Conservation (phyloP, 2,888 invertebrate species). For the Stegana nigrithorax region DNA sequence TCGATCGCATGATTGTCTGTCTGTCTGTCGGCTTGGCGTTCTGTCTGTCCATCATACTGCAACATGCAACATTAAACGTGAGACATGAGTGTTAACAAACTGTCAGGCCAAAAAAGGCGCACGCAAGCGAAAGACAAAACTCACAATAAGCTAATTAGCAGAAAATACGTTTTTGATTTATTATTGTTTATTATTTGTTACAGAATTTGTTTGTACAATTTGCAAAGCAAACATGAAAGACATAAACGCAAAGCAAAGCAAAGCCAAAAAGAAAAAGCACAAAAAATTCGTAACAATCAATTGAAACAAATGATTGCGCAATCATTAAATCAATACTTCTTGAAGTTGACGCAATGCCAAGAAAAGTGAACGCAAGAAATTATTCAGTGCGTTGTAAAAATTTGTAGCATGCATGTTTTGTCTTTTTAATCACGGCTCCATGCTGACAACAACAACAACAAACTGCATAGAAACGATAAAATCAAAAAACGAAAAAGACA, state of each 20-base stretch:
- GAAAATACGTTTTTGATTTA: conserved; percentile 13
- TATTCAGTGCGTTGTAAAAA: conserved; percentile 8
- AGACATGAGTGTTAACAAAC: conserved; percentile 37
- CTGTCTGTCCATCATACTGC: no score
- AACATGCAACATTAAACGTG: conserved; percentile 10
- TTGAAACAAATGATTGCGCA: neutral
- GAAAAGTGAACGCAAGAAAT: conserved; percentile 3
- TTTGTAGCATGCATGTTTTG: conserved; percentile 2
- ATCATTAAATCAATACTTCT: neutral
- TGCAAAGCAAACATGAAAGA: neutral
- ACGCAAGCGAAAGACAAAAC: conserved; percentile 34
- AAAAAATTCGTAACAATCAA: conserved; percentile 2
- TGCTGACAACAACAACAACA: no score
- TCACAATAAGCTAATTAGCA: conserved; percentile 18
- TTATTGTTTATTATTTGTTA: neutral
- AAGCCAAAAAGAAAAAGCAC: neutral
- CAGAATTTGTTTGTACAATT: neutral
- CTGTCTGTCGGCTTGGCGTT: no score
- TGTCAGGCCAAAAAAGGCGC: neutral
- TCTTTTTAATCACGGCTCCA: neutral
- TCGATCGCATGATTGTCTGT: no score
- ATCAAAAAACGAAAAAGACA: neutral
- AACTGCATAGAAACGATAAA: neutral
- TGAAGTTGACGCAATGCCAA: neutral
- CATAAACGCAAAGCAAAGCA: neutral